Base-by-base conservation (phyloP, 2,797 vertebrate species). In the Brachymystax lenok region DNA sequence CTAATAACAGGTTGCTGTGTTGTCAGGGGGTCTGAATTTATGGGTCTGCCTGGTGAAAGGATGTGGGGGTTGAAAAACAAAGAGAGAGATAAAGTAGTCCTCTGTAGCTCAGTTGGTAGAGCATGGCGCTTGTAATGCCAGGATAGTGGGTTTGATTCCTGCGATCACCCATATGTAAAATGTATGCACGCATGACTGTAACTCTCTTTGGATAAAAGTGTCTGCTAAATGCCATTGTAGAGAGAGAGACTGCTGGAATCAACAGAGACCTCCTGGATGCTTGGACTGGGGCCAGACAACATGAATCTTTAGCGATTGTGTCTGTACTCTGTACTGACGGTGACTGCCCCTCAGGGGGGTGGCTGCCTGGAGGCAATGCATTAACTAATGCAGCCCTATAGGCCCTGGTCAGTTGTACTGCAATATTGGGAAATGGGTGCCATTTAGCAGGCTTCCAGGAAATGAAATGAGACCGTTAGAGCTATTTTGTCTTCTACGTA, bases 11-110 rank as follows among this genome's bases (percentile, higher is more conserved):
- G 59, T 61, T 12, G 0, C 59, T 63, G n/a, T 72, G 71, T 51
- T 64, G 19, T 40, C 35, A 24, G 80, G 61, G 69, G 79, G 71
- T 63, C 64, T 52, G 33, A 73, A 81, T 79, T 81, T 79, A 84
- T 73, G 73, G 70, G 12, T 68, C 66, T 30, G 30, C 33, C 67
- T 52, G 33, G 13, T 78, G 71, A 78, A 76, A 72, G 73, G 70
- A 79, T 74, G 73, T 77, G 71, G 51, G 59, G 50, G 73, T 61
- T 50, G 73, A n/a, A 17, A 17, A 30, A 21, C 10, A 1, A 46
- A 46, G 40, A 13, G 40, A 8, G 40, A 46, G 40, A 46, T 10
- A 46, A 10, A 2, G 40, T 40, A 2, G 35, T 10, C 8, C 35
- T 40, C 40, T 10, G 8, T 40, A 40, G 40, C 40, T 40, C 2